Base-by-base conservation (phyloP, 1,140 invertebrate species). In the Calosoma granatense region DNA sequence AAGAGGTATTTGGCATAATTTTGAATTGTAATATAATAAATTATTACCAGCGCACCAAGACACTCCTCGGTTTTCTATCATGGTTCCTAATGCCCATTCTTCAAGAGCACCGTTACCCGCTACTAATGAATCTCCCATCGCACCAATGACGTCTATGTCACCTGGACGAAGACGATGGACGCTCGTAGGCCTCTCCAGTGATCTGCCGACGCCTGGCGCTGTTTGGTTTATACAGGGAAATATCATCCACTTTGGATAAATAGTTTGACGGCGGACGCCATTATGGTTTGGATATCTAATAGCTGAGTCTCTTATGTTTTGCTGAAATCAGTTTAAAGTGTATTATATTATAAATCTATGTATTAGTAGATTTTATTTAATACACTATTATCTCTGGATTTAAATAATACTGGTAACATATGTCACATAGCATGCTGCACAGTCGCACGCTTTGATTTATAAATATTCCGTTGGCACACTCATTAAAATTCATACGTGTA, bases 91-190 rank as follows among this genome's bases (percentile, higher is more conserved):
- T 1, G 86, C 81, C 62, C 78, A 87, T 60, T 83, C 80, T 56
- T 88, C 86, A 54, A 87, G 67, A 0, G 87, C 85, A 1, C 87
- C 87, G 61, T 83, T 89, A 22, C 81, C 87, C 2, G 87, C 88
- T 0, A 87, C 80, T 52, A 92, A 66, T 0, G 86, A 89, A 68
- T 92, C 89, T 3, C 89, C 89, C 53, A 92, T 76, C 1, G 87
- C 87, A 3, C 78, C 88, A 3, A 91, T 75, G 1, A 91, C 82
- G 56, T 88, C 82, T 30, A 91, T 85, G 66, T 91, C 88, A 9
- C 79, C 84, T 1, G 86, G 87, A 41, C 84, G 72, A 2, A 91
- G 72, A 56, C 70, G 66, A 66, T 87, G 82, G 11, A 86, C 85
- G 51, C 68, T 71, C 3, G 63, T 65, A 11, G 70, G 70, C 43